These are phyloP conservation scores for Manis crassicaudata DNA, from an alignment of 2,797 vertebrate species.

Conservation along the genomic window DNA sequence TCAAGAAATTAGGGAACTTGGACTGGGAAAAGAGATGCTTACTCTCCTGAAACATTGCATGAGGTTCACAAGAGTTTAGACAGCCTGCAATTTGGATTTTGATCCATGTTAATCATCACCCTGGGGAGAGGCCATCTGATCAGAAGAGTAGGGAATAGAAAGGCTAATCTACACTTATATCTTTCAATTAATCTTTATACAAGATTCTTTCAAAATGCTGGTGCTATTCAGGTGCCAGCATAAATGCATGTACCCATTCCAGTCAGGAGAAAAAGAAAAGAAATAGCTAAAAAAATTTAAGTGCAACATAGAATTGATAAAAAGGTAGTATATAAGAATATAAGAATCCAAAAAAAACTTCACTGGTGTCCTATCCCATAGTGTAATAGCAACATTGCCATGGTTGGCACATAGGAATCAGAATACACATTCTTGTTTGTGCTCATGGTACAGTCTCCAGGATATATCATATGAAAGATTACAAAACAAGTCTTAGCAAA, in stretches of 20 bases:
- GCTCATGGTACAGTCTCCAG: neutral
- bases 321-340: neutral
- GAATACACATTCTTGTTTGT: neutral
- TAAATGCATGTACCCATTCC: neutral
- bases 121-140: neutral
- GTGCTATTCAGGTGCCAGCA: neutral
- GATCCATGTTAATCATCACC: neutral
- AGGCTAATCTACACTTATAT: neutral
- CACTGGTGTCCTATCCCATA: neutral
- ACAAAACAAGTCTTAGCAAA: neutral
- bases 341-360: conserved; percentile 19
- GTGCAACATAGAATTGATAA: neutral
- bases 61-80: neutral
- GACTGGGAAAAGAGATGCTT: neutral
- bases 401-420: neutral
- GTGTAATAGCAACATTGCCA: neutral
- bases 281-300: neutral
- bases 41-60: neutral
- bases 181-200: neutral
- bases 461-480: neutral
- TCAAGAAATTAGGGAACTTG: neutral
- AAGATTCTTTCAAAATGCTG: neutral
- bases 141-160: neutral
- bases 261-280: neutral
- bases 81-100: neutral